A percentile compares a stretch with the other conserved stretches of the same genome.
Evolutionary conservation across 2,888 invertebrate genomes (phyloP).

Genomic region (Terebella lapidaria): DNA sequence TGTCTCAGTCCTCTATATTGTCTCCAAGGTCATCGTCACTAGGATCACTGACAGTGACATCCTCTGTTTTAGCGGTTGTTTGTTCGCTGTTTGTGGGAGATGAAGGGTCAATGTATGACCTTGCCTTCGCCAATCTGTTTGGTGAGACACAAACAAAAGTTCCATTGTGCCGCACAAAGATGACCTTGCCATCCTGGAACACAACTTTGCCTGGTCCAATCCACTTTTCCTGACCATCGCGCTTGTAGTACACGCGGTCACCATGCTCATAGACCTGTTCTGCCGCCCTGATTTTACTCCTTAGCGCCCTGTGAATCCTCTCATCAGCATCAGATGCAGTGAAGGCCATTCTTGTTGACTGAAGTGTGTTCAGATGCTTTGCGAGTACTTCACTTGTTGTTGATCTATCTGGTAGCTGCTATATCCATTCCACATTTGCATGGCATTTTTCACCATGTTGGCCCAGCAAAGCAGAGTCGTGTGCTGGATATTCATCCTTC

Average conservation of each 20-base stretch:
- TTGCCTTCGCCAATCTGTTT: neutral
- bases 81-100: no score
- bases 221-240: neutral
- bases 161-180: neutral
- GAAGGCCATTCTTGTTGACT: neutral
- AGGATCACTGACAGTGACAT: no score
- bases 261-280: neutral
- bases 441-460: neutral
- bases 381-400: neutral
- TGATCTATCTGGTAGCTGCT: neutral
- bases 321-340: neutral
- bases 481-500: neutral
- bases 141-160: neutral
- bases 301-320: no score
- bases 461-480: neutral
- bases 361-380: neutral
- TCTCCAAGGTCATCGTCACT: no score
- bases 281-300: neutral
- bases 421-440: neutral
- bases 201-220: neutral
- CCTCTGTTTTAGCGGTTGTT: neutral
- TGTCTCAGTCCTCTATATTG: no score
- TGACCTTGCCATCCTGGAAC: neutral
- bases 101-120: no score
- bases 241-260: neutral